A percentile compares a stretch with the other conserved stretches of the same genome.
phyloP scores from a whole-genome alignment of 2,797 vertebrate genomes.

The Rallus crepitans region DNA sequence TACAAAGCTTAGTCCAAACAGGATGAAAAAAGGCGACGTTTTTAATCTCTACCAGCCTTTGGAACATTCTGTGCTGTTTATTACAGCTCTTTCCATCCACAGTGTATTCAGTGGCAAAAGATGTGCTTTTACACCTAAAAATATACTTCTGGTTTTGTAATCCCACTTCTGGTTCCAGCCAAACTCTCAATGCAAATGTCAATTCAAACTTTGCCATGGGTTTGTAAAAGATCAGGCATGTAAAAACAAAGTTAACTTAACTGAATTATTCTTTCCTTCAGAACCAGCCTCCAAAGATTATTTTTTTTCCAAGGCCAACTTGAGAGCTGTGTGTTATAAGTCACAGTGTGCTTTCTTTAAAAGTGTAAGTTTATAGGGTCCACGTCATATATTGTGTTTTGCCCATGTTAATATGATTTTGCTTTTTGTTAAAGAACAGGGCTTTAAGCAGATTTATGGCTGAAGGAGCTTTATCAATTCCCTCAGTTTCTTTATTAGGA shows the following conservation, averaged over 20 bases:
- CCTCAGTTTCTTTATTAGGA: background rate
- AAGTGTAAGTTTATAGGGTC: background rate
- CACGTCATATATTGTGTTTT: background rate
- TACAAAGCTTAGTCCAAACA: background rate
- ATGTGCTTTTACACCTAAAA: background rate
- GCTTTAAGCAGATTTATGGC: background rate
- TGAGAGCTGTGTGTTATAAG: background rate
- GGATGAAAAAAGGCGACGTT: background rate
- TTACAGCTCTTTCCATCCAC: constrained; percentile 12
- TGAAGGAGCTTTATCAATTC: background rate
- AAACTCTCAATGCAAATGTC: background rate
- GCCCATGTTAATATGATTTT: background rate
- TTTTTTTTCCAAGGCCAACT: background rate
- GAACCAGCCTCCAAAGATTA: background rate
- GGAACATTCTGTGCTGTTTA: constrained; percentile 25
- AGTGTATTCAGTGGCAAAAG: background rate
- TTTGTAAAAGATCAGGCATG: background rate
- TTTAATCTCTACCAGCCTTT: constrained; percentile 9
- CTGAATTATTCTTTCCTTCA: background rate
- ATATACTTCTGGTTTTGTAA: constrained; percentile 7
- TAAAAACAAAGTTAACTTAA: background rate
- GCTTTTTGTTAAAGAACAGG: background rate
- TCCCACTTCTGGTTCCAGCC: background rate
- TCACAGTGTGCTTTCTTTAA: background rate
- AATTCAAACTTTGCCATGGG: background rate